Evolutionary conservation across 2,888 invertebrate species (phyloP), one percentile per base, ranked within the genome.

Genomic region (Nudaria mundana): DNA sequence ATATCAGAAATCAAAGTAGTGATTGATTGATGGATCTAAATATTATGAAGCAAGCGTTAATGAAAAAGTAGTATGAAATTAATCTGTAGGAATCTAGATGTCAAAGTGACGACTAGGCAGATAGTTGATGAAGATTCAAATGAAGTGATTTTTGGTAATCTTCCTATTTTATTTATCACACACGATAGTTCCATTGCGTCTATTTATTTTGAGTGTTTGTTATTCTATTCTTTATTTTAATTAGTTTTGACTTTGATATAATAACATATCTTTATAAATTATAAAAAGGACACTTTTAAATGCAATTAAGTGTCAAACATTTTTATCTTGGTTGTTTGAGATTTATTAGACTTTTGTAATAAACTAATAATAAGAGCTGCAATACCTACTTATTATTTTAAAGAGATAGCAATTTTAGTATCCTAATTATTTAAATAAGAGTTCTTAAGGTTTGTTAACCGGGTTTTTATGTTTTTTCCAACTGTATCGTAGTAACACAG

Each of bases 151-250:
- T n/a, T n/a, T n/a, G n/a, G n/a, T n/a, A n/a, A n/a, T n/a, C n/a
- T n/a, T n/a, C n/a, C n/a, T n/a, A n/a, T 53, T 60, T 60, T 52
- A 60, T 52, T 51, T 60, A 63, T 76, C 78, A 73, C 77, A 76
- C 76, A 78, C 74, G 73, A 59, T 55, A 75, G 48, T 48, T 40
- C 46, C 50, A 5, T 18, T 20, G 20, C 8, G 8, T 20, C 20
- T 51, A 55, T 60, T 43, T 36, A 39, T 40, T 30, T 55, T 32
- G 44, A 52, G 42, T 52, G 47, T 52, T 55, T 37, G 23, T 38
- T 56, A 52, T 52, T 58, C 50, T 50, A 38, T 58, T 58, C 57
- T 53, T 44, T 30, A 55, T 53, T 53, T 48, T 48, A 43, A 53
- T 58, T 53, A 40, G 40, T 35, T 30, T 20, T 44, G 37, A 43